Evolutionary conservation across 2,888 invertebrate genomes (phyloP).

Genomic region (Rambutsinella grinnellia): DNA sequence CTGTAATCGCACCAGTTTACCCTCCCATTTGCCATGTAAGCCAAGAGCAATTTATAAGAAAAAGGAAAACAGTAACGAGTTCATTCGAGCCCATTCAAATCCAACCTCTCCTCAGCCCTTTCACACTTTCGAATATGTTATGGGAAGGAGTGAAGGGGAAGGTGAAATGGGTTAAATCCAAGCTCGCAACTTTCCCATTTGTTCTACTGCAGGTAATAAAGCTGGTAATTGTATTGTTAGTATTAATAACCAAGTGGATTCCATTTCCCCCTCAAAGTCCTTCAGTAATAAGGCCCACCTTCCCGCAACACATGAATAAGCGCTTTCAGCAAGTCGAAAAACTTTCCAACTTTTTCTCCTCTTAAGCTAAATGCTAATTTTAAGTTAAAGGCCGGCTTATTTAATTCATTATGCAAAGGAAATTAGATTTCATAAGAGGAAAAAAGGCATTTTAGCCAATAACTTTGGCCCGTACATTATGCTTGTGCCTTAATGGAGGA

Average conservation of each 20-base stretch:
- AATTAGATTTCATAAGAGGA: conserved; percentile 41
- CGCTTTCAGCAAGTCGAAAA: too few species aligned
- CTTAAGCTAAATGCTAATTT: conserved; percentile 32
- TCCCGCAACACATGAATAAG: background rate
- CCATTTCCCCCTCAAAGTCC: background rate
- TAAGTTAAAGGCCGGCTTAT: conserved; percentile 18
- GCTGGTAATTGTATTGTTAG: conserved; percentile 9
- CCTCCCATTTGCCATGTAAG: too few species aligned
- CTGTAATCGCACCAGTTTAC: too few species aligned
- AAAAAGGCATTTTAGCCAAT: too few species aligned
- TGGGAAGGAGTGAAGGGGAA: too few species aligned
- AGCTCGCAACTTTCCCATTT: background rate
- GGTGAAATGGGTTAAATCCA: background rate
- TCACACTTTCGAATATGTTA: too few species aligned
- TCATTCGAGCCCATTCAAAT: too few species aligned
- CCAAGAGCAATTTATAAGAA: too few species aligned
- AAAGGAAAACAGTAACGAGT: too few species aligned
- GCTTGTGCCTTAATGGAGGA: too few species aligned
- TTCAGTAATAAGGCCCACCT: background rate
- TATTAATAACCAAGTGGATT: background rate
- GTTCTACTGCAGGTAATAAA: conserved; percentile 11
- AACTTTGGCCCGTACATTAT: too few species aligned
- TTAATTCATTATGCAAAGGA: conserved; percentile 46
- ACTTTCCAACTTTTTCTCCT: too few species aligned
- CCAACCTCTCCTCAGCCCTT: background rate